phyloP scores from a whole-genome alignment of 1,140 invertebrate species.

The Temnothorax nylanderi region DNA sequence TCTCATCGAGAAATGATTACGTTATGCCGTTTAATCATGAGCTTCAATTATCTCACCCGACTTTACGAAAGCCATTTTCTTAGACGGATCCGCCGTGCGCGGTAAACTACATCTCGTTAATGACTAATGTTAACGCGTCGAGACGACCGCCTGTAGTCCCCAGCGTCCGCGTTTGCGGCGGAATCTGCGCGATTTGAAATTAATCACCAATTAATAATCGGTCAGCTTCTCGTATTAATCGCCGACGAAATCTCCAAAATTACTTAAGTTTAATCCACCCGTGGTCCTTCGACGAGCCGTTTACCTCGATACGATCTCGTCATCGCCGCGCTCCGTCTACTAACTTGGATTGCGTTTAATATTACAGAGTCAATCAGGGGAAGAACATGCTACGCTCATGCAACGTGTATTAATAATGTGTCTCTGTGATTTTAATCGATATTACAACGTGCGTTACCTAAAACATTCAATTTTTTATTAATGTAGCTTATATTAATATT shows the following conservation, averaged over 20 bases:
- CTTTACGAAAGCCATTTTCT: conserved; percentile 19
- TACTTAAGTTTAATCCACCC: conserved; percentile 46
- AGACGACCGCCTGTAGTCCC: conserved; percentile 22
- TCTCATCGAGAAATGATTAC: background rate
- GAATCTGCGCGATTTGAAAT: conserved; percentile 49
- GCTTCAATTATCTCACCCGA: background rate
- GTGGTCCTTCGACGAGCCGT: conserved; percentile 54
- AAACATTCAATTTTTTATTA: background rate
- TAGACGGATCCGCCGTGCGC: background rate
- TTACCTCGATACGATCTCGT: conserved; percentile 47
- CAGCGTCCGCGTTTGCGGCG: conserved; percentile 31
- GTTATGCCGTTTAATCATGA: background rate
- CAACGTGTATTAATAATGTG: conserved; percentile 40
- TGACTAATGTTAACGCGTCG: conserved; percentile 35
- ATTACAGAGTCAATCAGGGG: conserved; percentile 81
- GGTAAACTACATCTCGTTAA: conserved; percentile 40
- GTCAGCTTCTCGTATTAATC: conserved; percentile 29
- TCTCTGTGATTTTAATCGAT: conserved; percentile 65
- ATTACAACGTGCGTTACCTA: conserved; percentile 32
- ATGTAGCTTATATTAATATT: background rate
- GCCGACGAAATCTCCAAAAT: conserved; percentile 56
- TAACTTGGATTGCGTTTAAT: conserved; percentile 83
- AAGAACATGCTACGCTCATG: background rate
- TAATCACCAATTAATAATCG: conserved; percentile 62
- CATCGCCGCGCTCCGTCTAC: conserved; percentile 60